Evolutionary conservation across 2,113 vertebrate genomes (phyloP), one percentile per base, ranked within the genome.

Genomic region (Machaerirhynchus nigripectus): DNA sequence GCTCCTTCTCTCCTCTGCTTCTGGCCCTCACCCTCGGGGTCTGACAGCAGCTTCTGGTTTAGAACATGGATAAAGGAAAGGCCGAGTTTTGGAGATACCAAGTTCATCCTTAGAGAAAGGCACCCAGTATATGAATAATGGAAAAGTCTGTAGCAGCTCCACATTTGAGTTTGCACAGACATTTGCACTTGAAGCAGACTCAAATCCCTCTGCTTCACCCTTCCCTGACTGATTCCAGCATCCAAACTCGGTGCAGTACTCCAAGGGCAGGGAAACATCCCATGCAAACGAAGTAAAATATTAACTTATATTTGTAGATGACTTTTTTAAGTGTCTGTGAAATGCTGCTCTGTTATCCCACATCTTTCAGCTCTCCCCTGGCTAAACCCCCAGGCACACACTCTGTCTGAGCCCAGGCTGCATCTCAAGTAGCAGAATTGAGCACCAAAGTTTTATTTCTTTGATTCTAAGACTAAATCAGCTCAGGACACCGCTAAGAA

Each of bases 171-270:
- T 85, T 64, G 69, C 74, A 71, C 70, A 91, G 78, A 86, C 79
- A 86, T 93, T 93, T 88, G 77, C 79, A 79, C 89, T 70, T 88
- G 82, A 74, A 93, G 88, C 69, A 73, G 76, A 15, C 47, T 71
- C 64, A 89, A 80, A 79, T 76, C 82, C 87, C 47, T 19, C 27
- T 81, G 87, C 52, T 88, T 93, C 94, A 60, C 71, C 76, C 82
- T 80, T 67, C 55, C 59, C 63, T 61, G 46, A 75, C 30, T 91
- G 81, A 93, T 95, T 55, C 44, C 78, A 60, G 39, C 75, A 69
- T 83, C 84, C 81, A 44, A 55, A 64, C 56, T 27, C 63, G 4
- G 39, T 9, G 56, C 55, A 39, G 4, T 2, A 11, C 52, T 52
- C 49, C 70, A 60, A 89, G 27, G 81, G 68, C 90, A 89, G 33